A percentile compares a stretch with the other conserved stretches of the same genome.
These are phyloP conservation scores for Phenacoccus solenopsis DNA, from an alignment of 1,140 invertebrate species.

Conservation along the genomic window DNA sequence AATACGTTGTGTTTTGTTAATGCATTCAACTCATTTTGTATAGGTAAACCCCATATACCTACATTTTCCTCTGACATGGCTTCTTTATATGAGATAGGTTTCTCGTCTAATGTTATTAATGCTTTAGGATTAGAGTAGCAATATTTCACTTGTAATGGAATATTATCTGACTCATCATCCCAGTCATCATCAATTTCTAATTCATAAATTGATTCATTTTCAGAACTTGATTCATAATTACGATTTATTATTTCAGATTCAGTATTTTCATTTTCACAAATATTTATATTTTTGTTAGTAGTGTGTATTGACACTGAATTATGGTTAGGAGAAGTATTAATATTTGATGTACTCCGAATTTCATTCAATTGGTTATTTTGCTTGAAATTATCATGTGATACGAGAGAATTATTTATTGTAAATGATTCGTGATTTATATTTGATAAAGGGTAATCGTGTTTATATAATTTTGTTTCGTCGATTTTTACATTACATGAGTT, in stretches of 20 bases:
- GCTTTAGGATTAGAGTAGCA: neutral
- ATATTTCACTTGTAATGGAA: neutral
- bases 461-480: constrained; percentile 3
- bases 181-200: neutral
- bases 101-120: neutral
- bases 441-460: neutral
- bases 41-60: constrained; percentile 23
- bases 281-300: too few relatives aligned
- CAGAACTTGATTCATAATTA: neutral
- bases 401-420: too few relatives aligned
- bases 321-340: too few relatives aligned
- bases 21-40: constrained; percentile 25
- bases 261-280: too few relatives aligned
- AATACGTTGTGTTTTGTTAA: constrained; percentile 29
- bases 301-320: too few relatives aligned
- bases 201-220: neutral
- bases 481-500: constrained; percentile 6
- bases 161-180: neutral
- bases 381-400: too few relatives aligned
- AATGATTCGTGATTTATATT: neutral
- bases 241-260: too few relatives aligned
- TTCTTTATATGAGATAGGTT: neutral
- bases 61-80: neutral
- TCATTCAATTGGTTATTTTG: too few relatives aligned
- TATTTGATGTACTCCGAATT: too few relatives aligned